phyloP scores from a whole-genome alignment of 2,113 vertebrate species.

The Perca flavescens region DNA sequence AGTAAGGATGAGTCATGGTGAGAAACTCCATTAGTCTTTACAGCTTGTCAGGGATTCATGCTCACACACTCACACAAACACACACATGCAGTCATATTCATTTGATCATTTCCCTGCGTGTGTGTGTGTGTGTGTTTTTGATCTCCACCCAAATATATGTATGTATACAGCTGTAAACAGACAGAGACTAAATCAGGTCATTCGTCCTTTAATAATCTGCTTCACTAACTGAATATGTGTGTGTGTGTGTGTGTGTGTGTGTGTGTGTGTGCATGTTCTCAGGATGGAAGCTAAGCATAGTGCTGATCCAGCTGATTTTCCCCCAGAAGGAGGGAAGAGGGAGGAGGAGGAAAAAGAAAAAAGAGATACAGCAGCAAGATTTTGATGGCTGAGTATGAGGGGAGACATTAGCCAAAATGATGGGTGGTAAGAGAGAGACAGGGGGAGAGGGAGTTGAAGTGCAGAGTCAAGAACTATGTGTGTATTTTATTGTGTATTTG shows the following conservation, averaged over 20 bases:
- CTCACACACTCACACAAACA: not conserved
- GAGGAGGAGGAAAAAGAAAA: slow-evolving; percentile 47
- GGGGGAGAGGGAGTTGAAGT: slow-evolving; percentile 24
- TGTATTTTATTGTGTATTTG: slow-evolving; percentile 33
- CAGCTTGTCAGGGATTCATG: slow-evolving; percentile 25
- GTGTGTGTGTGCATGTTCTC: slow-evolving; percentile 14
- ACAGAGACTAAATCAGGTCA: slow-evolving; percentile 68
- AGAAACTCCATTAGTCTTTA: slow-evolving; percentile 45
- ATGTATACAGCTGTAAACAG: slow-evolving; percentile 58
- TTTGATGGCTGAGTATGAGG: slow-evolving; percentile 77
- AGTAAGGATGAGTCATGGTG: slow-evolving; percentile 49
- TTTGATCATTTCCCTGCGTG: not conserved
- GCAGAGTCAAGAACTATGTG: slow-evolving; percentile 35
- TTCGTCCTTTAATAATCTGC: slow-evolving; percentile 57
- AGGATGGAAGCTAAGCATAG: slow-evolving; percentile 60
- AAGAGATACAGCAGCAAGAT: slow-evolving; percentile 78
- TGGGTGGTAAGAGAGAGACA: slow-evolving; percentile 62
- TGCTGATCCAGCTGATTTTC: slow-evolving; percentile 78
- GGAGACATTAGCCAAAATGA: slow-evolving; percentile 80
- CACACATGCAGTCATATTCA: not conserved
- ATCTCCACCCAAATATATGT: slow-evolving; percentile 32
- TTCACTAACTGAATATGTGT: slow-evolving; percentile 23
- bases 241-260: slow-evolving; percentile 10
- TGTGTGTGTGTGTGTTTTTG: slow-evolving; percentile 19
- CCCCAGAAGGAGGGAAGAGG: slow-evolving; percentile 50